phyloP scores from a whole-genome alignment of 2,113 vertebrate species.

The Chaetorhynchus papuensis region DNA sequence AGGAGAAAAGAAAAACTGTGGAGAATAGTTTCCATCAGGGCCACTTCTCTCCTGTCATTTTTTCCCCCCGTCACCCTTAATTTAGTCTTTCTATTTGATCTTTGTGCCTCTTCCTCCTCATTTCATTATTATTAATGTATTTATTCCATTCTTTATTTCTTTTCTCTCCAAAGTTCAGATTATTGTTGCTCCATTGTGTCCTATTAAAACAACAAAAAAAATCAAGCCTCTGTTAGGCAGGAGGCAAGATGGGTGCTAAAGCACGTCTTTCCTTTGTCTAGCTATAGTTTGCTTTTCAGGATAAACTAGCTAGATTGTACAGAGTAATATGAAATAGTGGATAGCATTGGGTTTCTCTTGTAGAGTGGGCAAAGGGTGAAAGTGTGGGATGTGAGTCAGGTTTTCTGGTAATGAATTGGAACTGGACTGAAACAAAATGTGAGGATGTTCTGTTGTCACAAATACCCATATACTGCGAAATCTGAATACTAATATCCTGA shows the following conservation, averaged over 20 bases:
- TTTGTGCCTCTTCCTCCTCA: not conserved
- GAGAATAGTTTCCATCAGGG: not conserved
- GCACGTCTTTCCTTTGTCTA: not conserved
- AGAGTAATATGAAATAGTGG: not conserved
- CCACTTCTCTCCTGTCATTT: not conserved
- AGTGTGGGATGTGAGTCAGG: not conserved
- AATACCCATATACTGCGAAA: not conserved
- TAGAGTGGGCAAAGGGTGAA: not conserved
- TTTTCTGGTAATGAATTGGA: not conserved
- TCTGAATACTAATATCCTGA: not conserved
- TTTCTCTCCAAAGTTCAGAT: not conserved
- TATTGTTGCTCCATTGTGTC: not conserved
- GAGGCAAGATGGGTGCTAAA: not conserved
- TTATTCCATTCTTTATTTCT: not conserved
- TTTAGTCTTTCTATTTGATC: not conserved
- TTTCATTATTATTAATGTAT: not conserved
- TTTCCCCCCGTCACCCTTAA: not conserved
- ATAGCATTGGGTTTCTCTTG: not conserved
- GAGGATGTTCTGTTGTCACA: not conserved
- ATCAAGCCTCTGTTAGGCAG: not conserved
- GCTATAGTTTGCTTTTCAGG: not conserved
- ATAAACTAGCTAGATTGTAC: not conserved
- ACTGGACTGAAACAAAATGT: not conserved
- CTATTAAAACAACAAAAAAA: not conserved
- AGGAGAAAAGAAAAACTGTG: not conserved